Percentiles rank a stretch among this genome's conserved stretches.
phyloP scores from a whole-genome alignment of 2,888 invertebrate genomes.

The Rhagonycha lutea region DNA sequence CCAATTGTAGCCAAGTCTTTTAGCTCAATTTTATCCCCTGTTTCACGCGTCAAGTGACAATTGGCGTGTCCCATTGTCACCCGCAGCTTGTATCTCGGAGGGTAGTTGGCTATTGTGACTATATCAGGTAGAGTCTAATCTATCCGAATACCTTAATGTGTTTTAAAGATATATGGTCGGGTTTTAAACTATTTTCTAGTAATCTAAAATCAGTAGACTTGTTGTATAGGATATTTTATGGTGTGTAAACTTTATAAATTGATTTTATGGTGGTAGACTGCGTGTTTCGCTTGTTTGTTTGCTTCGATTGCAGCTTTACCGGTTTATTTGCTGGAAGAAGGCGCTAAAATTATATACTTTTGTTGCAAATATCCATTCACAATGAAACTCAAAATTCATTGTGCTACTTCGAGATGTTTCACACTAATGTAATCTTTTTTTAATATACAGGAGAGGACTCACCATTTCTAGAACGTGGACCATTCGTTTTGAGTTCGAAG shows the following conservation, averaged over 20 bases:
- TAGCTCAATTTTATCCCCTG: conserved; percentile 35
- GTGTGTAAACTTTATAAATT: conserved; percentile 43
- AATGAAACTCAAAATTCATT: neutral
- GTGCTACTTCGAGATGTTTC: neutral
- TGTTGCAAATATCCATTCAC: conserved; percentile 26
- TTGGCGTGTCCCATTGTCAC: conserved; percentile 41
- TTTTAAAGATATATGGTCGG: conserved; percentile 37
- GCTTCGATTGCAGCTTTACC: conserved; percentile 13
- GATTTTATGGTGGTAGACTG: conserved; percentile 37
- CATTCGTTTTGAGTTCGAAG: too few species aligned
- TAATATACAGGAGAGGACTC: too few species aligned
- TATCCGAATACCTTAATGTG: conserved; percentile 28
- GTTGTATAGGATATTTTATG: conserved; percentile 42
- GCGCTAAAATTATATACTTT: conserved; percentile 22
- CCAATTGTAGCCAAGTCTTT: conserved; percentile 33
- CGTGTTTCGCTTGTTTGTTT: conserved; percentile 16
- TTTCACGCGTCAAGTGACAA: conserved; percentile 44
- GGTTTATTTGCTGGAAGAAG: conserved; percentile 37
- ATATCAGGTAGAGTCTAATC: conserved; percentile 36
- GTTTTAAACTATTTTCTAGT: conserved; percentile 35
- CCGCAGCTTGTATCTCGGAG: conserved; percentile 26
- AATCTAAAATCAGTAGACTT: conserved; percentile 35
- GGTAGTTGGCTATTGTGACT: conserved; percentile 29
- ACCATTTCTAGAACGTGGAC: too few species aligned
- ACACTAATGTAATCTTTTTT: too few species aligned